A percentile compares a stretch with the other conserved stretches of the same genome.
Conservation (phyloP, 1,140 invertebrate genomes). For the Calliopsis andreniformis region DNA sequence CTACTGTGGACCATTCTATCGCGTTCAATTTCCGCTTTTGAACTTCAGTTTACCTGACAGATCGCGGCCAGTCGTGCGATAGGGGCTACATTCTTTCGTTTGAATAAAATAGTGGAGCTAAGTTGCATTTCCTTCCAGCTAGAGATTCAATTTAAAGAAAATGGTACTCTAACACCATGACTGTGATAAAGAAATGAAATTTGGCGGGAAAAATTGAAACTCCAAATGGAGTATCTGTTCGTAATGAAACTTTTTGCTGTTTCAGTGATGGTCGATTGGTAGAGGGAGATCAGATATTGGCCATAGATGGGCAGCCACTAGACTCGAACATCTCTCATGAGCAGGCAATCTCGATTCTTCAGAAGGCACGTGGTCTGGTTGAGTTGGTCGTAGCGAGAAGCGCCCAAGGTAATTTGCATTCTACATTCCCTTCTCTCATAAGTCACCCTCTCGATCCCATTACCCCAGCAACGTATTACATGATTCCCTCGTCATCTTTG, state of each 20-base stretch:
- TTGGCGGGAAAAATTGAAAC: no score
- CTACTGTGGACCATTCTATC: conserved; percentile 20
- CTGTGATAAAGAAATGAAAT: no score
- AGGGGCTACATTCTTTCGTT: not conserved
- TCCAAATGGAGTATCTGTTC: not conserved
- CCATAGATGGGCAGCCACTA: conserved; percentile 92
- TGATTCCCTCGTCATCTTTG: no score
- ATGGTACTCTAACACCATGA: no score
- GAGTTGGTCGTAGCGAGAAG: conserved; percentile 88
- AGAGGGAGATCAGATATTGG: conserved; percentile 94
- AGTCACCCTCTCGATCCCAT: not conserved
- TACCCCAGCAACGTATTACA: no score
- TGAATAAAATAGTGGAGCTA: no score
- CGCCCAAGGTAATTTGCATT: conserved; percentile 75
- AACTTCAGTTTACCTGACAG: conserved; percentile 43
- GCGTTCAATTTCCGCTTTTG: conserved; percentile 28
- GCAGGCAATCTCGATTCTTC: conserved; percentile 91
- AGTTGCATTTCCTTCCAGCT: no score
- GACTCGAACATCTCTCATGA: conserved; percentile 93
- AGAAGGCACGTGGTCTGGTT: conserved; percentile 89
- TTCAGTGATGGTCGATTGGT: conserved; percentile 88
- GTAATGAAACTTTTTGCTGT: conserved; percentile 48
- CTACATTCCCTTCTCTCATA: not conserved
- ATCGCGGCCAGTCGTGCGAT: conserved; percentile 36
- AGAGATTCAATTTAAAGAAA: no score